Conservation (phyloP, 2,113 vertebrate genomes). For the Aphyosemion australe region DNA sequence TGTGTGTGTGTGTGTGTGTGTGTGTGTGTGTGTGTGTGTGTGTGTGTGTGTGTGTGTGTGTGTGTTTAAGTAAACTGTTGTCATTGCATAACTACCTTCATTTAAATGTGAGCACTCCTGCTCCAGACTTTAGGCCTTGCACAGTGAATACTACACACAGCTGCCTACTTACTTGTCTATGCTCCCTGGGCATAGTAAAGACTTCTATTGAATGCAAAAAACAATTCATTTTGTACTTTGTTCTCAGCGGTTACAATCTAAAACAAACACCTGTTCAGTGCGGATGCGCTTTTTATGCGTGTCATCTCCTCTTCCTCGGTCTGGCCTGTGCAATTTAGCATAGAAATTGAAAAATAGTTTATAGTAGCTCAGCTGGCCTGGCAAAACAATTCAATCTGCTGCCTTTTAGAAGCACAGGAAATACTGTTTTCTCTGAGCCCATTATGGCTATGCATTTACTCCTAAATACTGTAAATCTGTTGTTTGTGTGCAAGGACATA, state of each 20-base stretch:
- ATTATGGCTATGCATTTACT: conserved; percentile 51
- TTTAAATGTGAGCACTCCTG: too few relatives aligned
- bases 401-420: conserved; percentile 46
- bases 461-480: conserved; percentile 38
- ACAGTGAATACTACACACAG: too few relatives aligned
- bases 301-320: conserved; percentile 25
- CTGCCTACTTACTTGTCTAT: conserved; percentile 2
- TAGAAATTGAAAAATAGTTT: conserved; percentile 58
- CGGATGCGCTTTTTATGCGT: conserved; percentile 29
- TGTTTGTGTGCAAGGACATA: conserved; percentile 35
- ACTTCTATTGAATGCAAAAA: conserved; percentile 15
- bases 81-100: too few relatives aligned
- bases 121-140: too few relatives aligned
- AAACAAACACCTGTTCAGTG: conserved; percentile 36
- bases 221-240: conserved; percentile 41
- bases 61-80: too few relatives aligned
- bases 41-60: too few relatives aligned
- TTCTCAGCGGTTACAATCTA: conserved; percentile 34
- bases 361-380: conserved; percentile 32
- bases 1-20: too few relatives aligned
- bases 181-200: background rate
- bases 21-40: too few relatives aligned
- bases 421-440: conserved; percentile 41
- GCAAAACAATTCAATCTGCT: conserved; percentile 65
- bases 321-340: conserved; percentile 50